These are phyloP conservation scores for Dinomys branickii DNA, from an alignment of 2,113 vertebrate genomes.

Conservation along the genomic window DNA sequence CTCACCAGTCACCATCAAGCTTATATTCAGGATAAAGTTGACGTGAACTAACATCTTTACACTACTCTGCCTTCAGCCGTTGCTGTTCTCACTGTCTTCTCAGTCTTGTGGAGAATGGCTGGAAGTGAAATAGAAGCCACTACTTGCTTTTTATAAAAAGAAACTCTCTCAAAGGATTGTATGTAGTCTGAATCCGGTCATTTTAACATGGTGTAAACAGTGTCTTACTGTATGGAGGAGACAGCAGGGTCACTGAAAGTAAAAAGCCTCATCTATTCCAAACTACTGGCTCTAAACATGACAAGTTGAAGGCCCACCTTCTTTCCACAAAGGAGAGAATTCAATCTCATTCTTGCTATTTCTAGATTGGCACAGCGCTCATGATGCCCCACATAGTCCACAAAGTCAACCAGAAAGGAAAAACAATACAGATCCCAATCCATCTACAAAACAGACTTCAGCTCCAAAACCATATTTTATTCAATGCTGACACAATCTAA, in stretches of 20 bases:
- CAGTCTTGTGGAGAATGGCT: neutral
- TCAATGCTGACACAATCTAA: neutral
- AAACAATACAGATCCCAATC: neutral
- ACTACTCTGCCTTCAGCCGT: neutral
- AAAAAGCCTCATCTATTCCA: neutral
- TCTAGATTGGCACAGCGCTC: neutral
- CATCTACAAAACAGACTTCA: neutral
- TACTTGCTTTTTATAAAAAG: neutral
- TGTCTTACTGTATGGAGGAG: fast-evolving
- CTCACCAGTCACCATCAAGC: neutral
- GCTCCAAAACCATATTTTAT: neutral
- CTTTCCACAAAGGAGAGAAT: neutral
- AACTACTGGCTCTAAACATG: neutral
- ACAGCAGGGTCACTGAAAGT: too few relatives aligned
- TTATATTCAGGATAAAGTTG: fast-evolving
- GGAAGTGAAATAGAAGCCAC: neutral
- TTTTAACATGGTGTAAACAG: neutral
- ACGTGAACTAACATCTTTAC: too few relatives aligned
- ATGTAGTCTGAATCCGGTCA: neutral
- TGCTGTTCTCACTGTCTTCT: neutral
- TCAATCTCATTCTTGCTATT: neutral
- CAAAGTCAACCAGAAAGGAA: fast-evolving
- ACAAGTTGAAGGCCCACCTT: neutral
- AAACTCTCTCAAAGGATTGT: too few relatives aligned
- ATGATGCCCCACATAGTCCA: fast-evolving